These are phyloP conservation scores for Calyptomena viridis DNA, from an alignment of 2,113 vertebrate genomes.

Conservation along the genomic window DNA sequence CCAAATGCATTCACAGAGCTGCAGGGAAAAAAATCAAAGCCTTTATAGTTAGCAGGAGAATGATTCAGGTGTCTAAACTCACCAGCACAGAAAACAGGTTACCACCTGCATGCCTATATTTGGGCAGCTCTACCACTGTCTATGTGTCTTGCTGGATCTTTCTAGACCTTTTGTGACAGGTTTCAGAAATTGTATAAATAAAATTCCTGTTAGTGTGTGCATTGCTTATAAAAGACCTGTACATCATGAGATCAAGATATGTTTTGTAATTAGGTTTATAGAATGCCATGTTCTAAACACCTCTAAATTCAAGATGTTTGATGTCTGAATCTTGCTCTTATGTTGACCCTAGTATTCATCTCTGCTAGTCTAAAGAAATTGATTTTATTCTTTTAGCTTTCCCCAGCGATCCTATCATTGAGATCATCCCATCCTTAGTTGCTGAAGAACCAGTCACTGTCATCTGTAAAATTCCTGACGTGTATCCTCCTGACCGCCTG, in stretches of 20 bases:
- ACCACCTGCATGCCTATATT: neutral
- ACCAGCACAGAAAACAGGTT: neutral
- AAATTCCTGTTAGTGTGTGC: neutral
- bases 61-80: neutral
- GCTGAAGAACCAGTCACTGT: constrained; percentile 22
- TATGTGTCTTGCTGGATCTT: neutral
- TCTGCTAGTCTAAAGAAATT: neutral
- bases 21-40: neutral
- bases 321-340: neutral
- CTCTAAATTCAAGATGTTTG: neutral
- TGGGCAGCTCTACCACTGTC: neutral
- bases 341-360: neutral
- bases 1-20: neutral
- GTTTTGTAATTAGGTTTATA: neutral
- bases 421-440: constrained; percentile 24
- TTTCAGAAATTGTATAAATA: neutral
- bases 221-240: neutral
- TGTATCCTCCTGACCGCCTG: constrained; percentile 67
- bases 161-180: neutral
- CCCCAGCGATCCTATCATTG: constrained; percentile 71
- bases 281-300: neutral
- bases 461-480: constrained; percentile 63
- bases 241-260: neutral
- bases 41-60: neutral
- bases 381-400: constrained; percentile 69